These are phyloP conservation scores for Galagoides demidoff DNA, from an alignment of 2,797 vertebrate genomes.

Conservation along the genomic window DNA sequence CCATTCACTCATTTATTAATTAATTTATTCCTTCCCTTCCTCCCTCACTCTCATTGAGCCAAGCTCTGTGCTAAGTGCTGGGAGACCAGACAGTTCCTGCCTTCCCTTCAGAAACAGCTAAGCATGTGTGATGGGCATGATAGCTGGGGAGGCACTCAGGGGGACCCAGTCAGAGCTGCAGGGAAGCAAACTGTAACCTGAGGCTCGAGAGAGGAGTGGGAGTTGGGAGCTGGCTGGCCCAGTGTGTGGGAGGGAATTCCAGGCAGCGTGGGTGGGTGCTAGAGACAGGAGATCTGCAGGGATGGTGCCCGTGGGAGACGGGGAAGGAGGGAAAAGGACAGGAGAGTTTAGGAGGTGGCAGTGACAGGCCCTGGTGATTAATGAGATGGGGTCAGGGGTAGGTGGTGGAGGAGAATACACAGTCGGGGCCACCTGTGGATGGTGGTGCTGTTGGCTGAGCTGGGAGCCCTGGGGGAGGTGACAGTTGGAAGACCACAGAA, in stretches of 20 bases:
- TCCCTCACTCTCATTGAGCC: constrained; percentile 37
- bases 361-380: neutral
- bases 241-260: constrained; percentile 1
- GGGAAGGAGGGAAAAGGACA: neutral
- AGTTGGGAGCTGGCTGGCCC: neutral
- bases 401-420: neutral
- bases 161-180: neutral
- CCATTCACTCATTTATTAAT: neutral
- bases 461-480: neutral
- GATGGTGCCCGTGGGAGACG: neutral
- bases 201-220: neutral
- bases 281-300: neutral
- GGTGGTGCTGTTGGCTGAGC: neutral
- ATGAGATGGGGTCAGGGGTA: neutral
- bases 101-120: neutral
- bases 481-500: neutral
- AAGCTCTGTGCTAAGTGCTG: neutral
- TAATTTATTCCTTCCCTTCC: neutral
- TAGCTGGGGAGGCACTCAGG: neutral
- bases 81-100: neutral
- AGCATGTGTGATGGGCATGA: neutral
- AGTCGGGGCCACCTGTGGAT: neutral
- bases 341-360: neutral
- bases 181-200: neutral
- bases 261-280: neutral